phyloP scores from a whole-genome alignment of 2,888 invertebrate genomes.

The Pinctada fucata region DNA sequence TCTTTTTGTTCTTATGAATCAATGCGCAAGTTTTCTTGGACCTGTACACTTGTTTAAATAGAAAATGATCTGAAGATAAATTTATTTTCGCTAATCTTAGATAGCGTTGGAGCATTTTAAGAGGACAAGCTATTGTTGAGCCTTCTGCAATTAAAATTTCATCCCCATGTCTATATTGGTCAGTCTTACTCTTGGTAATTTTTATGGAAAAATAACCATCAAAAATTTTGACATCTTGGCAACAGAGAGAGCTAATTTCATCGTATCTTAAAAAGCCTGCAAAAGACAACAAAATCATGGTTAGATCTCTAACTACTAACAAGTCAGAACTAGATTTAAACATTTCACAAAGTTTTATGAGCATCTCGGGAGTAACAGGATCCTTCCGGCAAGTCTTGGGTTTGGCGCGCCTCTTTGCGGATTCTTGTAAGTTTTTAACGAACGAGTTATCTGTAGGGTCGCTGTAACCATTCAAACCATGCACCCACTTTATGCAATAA shows the following conservation, averaged over 20 bases:
- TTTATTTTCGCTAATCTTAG: neutral
- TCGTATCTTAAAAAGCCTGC: conserved; percentile 22
- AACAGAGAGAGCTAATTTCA: neutral
- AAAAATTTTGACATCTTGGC: conserved; percentile 29
- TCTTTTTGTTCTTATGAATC: conserved; percentile 38
- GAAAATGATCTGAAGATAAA: conserved; percentile 3
- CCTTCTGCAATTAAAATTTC: conserved; percentile 41
- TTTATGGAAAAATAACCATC: conserved; percentile 33
- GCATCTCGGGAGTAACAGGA: conserved; percentile 15
- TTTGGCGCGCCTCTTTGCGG: conserved; percentile 11
- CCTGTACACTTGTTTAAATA: conserved; percentile 37
- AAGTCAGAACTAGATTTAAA: conserved; percentile 17
- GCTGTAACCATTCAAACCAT: neutral
- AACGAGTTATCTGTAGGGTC: conserved; percentile 29
- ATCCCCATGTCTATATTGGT: conserved; percentile 41
- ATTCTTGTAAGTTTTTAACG: conserved; percentile 12
- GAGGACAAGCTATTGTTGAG: conserved; percentile 37
- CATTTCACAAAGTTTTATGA: conserved; percentile 11
- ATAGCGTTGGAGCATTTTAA: conserved; percentile 38
- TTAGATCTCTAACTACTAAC: conserved; percentile 17
- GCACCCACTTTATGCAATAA: conserved; percentile 17
- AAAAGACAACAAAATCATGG: conserved; percentile 33
- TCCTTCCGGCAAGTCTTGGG: conserved; percentile 12
- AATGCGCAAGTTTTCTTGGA: conserved; percentile 22
- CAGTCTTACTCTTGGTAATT: conserved; percentile 41